phyloP scores from a whole-genome alignment of 2,113 vertebrate genomes.

The Pantherophis guttatus region DNA sequence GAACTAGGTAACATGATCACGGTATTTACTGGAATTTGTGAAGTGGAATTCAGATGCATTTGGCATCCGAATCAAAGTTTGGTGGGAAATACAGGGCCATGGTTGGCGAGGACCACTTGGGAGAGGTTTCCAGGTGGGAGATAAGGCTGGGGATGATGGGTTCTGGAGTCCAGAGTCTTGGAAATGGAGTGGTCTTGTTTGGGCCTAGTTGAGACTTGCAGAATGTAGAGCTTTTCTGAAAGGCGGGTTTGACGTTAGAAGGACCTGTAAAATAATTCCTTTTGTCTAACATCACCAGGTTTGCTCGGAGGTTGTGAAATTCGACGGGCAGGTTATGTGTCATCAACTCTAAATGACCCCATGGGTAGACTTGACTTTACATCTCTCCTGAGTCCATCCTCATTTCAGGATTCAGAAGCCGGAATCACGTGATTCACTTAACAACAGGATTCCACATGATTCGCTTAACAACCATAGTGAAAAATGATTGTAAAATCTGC shows the following conservation, averaged over 20 bases:
- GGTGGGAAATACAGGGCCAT: neutral
- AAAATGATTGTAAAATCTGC: neutral
- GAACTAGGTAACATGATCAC: neutral
- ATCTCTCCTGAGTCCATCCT: neutral
- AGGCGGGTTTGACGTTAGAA: neutral
- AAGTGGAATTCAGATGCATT: neutral
- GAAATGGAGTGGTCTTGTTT: neutral
- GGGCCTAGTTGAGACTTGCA: neutral
- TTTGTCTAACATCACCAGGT: neutral
- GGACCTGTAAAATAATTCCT: neutral
- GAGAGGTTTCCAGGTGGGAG: neutral
- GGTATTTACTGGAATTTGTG: too few species aligned
- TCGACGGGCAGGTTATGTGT: neutral
- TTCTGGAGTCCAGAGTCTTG: neutral
- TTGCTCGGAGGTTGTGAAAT: neutral
- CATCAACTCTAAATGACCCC: neutral
- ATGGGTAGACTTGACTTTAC: neutral
- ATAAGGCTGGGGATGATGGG: neutral
- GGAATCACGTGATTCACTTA: neutral
- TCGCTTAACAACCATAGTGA: neutral
- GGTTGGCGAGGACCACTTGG: neutral
- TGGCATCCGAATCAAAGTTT: neutral
- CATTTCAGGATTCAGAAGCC: neutral
- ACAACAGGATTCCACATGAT: too few species aligned
- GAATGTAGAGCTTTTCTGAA: neutral